Base-by-base conservation (phyloP, 1,140 invertebrate genomes). In the Heliconius nattereri region DNA sequence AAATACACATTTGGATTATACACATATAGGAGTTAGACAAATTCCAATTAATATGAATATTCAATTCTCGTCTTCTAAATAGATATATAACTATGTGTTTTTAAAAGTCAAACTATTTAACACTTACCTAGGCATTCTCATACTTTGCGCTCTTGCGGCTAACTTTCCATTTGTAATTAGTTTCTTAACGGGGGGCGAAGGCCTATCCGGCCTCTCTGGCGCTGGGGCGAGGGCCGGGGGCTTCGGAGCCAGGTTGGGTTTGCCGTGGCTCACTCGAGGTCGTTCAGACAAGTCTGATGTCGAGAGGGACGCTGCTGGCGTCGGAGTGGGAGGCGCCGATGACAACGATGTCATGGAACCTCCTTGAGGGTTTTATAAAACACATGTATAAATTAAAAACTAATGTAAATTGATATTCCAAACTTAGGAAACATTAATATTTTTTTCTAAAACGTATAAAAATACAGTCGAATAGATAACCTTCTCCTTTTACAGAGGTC, bases 171-270 rank as follows among this genome's bases (percentile, higher is more conserved):
- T 95, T 32, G 92, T 91, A 52, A 92, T 85, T 32, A 94, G 82
- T 79, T 94, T 94, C 87, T 95, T 95, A 16, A 90, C 90, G 71
- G 94, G 93, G 16, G 91, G 92, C 66, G 91, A 91, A n/a, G 94
- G 91, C 83, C 94, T 91, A 66, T 94, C 94, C 2, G 83, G 91
- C 83, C 94, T 91, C 54, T 94, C 94, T 1, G 83, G 84, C 37
- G 86, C 75, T 16, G 85, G 75, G 13, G 82, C 76, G 8, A 86
- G 66, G 45, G 80, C 92, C 73, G 95, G 95, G 6, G 95, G 95
- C 85, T 95, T 95, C 1, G 95, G 95, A 32, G 95, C 95, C 71
- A 96, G 81, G 87, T 96, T 94, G 0, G 95, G 95, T 85, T 96
- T 96, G 45, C 95, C 95, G 89, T 95, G 94, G 84, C 88, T 95